These are phyloP conservation scores for Coelinius sp. DNA, from an alignment of 2,888 invertebrate genomes.

Conservation along the genomic window DNA sequence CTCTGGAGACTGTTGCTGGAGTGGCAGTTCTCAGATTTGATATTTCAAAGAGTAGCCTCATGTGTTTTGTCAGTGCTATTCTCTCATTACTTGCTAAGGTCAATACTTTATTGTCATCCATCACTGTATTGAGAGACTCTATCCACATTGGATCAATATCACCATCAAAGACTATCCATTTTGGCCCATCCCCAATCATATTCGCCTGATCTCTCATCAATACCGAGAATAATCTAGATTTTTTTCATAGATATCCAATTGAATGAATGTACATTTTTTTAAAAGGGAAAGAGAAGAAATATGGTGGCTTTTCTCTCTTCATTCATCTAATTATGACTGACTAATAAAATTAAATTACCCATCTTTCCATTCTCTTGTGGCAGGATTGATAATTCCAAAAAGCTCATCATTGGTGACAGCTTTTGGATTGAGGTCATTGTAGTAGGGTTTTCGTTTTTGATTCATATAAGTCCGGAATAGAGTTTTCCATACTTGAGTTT, in stretches of 20 bases:
- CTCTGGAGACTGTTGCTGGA: slow-evolving; percentile 95
- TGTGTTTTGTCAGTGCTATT: slow-evolving; percentile 88
- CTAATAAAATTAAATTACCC: slow-evolving; percentile 67
- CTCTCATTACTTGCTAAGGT: slow-evolving; percentile 96
- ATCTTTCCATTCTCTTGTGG: slow-evolving; percentile 94
- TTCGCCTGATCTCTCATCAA: slow-evolving; percentile 96
- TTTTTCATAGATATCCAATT: neutral
- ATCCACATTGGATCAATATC: slow-evolving; percentile 99
- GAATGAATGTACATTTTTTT: neutral
- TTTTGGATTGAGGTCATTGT: slow-evolving; percentile 94
- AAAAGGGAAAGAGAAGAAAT: too few species aligned
- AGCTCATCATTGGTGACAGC: slow-evolving; percentile 96
- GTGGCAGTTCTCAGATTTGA: slow-evolving; percentile 90
- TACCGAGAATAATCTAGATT: slow-evolving; percentile 86
- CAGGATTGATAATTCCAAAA: slow-evolving; percentile 93
- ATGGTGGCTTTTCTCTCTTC: neutral
- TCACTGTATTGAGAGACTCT: slow-evolving; percentile 94
- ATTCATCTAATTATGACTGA: neutral
- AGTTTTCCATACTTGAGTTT: slow-evolving; percentile 94
- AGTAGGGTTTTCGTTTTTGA: slow-evolving; percentile 85
- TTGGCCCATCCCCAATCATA: slow-evolving; percentile 86
- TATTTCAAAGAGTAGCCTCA: slow-evolving; percentile 96
- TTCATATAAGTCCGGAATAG: slow-evolving; percentile 87
- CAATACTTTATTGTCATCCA: slow-evolving; percentile 96
- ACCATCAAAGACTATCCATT: slow-evolving; percentile 96